Evolutionary conservation across 2,113 vertebrate species (phyloP), one percentile per base, ranked within the genome.

Genomic region (Ophthalmolycus amberensis): DNA sequence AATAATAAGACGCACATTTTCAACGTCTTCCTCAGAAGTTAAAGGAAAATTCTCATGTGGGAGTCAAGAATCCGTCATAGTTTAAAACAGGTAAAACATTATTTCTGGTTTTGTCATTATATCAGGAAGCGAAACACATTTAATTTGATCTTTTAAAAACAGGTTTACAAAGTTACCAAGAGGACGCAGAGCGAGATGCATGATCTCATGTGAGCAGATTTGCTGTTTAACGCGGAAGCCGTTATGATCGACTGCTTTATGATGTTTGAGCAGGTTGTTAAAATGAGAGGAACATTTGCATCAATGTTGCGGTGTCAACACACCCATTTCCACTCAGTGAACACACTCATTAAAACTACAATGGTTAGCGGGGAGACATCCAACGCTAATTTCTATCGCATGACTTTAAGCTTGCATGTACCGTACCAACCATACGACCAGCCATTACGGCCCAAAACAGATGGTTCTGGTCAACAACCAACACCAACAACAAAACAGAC

Each of bases 1-100:
- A 71, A 63, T 68, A 83, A 66, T 40, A 52, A 74, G 50, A 85
- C 67, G 22, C 9, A 38, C 44, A 63, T 72, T 65, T 40, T 18
- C 15, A 37, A 25, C 8, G 9, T 69, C 48, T 70, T 67, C 10
- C 44, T 59, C 40, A 34, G 34, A 14, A 18, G 14, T 42, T 52
- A 25, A 48, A 59, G 44, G 29, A 25, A 46, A 52, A 46, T 44
- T 12, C 67, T n/a, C 4, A 25, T 15, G 20, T 15, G 16, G 40
- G 29, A 10, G 3, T n/a, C 46, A 12, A 44, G 34, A 66, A 71
- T 1, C 3, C 37, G 5, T 52, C 10, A 25, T 76, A 25, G 38
- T 58, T 73, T 62, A 48, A n/a, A 75, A 56, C 27, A 11, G 65
- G 64, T 42, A 60, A 59, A 62, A 73, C 25, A 32, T 9, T 6